phyloP scores from a whole-genome alignment of 2,888 invertebrate species.

The Peribatodes rhomboidaria region DNA sequence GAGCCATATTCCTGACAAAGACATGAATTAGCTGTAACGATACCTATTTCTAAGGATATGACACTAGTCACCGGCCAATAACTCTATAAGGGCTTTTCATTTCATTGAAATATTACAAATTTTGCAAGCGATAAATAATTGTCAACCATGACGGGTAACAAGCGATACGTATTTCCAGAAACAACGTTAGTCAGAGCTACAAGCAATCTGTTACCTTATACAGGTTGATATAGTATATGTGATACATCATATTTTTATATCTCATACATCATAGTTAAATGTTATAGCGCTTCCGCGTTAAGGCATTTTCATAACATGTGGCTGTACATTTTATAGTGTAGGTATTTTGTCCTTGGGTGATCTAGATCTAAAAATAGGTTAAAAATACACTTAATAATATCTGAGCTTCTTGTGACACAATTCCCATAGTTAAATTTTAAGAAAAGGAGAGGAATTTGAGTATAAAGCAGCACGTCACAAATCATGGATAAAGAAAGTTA shows the following conservation, averaged over 20 bases:
- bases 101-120: slow-evolving; percentile 45
- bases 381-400: neutral
- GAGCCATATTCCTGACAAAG: slow-evolving; percentile 23
- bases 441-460: neutral
- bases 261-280: slow-evolving; percentile 40
- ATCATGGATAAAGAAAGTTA: neutral
- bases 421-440: neutral
- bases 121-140: slow-evolving; percentile 46
- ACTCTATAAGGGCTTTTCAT: slow-evolving; percentile 45
- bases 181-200: slow-evolving; percentile 46
- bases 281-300: slow-evolving; percentile 38
- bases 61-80: slow-evolving; percentile 35
- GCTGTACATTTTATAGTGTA: too few relatives aligned
- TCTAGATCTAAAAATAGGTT: neutral
- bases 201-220: slow-evolving; percentile 39
- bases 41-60: slow-evolving; percentile 30
- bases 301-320: slow-evolving; percentile 12
- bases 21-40: slow-evolving; percentile 32
- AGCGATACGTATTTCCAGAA: slow-evolving; percentile 47
- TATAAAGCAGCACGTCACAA: neutral
- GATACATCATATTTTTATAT: slow-evolving; percentile 44
- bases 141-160: slow-evolving; percentile 45
- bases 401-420: neutral
- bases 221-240: slow-evolving; percentile 31
- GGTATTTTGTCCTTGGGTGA: slow-evolving; percentile 24